These are phyloP conservation scores for Sebastes aleutianus DNA, from an alignment of 2,797 vertebrate species.

Conservation along the genomic window DNA sequence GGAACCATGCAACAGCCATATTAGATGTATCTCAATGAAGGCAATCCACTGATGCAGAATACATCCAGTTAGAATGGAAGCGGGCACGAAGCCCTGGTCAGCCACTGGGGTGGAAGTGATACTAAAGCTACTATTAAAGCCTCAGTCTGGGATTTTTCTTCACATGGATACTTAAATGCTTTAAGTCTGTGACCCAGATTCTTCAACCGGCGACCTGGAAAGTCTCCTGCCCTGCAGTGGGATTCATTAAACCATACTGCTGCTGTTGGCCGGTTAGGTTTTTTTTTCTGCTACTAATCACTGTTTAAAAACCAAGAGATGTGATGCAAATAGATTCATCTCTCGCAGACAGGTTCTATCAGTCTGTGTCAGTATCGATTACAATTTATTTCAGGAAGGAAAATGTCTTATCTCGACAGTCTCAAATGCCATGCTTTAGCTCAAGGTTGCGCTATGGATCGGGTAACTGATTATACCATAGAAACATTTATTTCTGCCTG, in stretches of 20 bases:
- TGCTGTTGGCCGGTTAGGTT: background rate
- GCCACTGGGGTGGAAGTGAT: constrained; percentile 44
- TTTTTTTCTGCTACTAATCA: background rate
- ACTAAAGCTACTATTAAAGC: constrained; percentile 46
- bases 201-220: constrained; percentile 27
- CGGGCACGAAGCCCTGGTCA: constrained; percentile 28
- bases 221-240: constrained; percentile 3
- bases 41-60: constrained; percentile 48
- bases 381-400: constrained; percentile 35
- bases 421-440: constrained; percentile 24
- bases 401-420: constrained; percentile 31
- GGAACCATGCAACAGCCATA: constrained; percentile 30
- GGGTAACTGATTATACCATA: constrained; percentile 28
- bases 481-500: constrained; percentile 34
- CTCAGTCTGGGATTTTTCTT: constrained; percentile 23
- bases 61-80: constrained; percentile 49
- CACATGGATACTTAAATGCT: constrained; percentile 47
- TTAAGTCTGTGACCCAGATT: constrained; percentile 48
- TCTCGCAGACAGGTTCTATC: constrained; percentile 13
- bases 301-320: background rate
- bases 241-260: constrained; percentile 3
- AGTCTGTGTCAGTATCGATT: constrained; percentile 31
- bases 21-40: constrained; percentile 41
- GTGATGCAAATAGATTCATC: background rate
- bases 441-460: constrained; percentile 23